These are phyloP conservation scores for Micrastur ruficollis DNA, from an alignment of 2,797 vertebrate genomes.

Conservation along the genomic window DNA sequence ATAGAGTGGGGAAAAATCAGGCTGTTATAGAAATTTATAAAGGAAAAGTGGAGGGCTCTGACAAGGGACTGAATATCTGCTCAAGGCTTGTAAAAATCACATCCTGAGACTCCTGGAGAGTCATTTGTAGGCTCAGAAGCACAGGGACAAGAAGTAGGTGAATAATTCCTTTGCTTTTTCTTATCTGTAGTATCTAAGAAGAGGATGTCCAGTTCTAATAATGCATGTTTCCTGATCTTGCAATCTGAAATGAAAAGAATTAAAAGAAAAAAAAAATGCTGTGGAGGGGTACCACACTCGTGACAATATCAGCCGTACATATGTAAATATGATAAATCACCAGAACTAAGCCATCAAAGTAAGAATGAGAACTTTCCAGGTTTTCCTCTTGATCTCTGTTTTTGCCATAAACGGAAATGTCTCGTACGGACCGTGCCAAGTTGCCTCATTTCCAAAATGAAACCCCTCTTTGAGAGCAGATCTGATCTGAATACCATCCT, in stretches of 20 bases:
- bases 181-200: not conserved
- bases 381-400: not conserved
- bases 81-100: not conserved
- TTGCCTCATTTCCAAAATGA: not conserved
- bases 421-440: not conserved
- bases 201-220: not conserved
- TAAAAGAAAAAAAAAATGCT: not conserved
- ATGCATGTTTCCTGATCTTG: not conserved
- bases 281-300: not conserved
- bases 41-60: not conserved
- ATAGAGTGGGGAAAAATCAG: not conserved
- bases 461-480: not conserved
- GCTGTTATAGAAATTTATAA: not conserved
- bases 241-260: not conserved
- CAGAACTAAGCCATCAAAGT: not conserved
- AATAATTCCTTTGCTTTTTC: not conserved
- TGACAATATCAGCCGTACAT: not conserved
- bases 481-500: not conserved
- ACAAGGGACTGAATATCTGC: not conserved
- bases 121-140: not conserved
- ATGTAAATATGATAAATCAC: not conserved
- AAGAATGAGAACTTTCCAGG: not conserved
- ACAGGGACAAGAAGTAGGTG: not conserved
- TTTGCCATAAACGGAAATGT: not conserved
- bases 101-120: not conserved